phyloP scores from a whole-genome alignment of 2,888 invertebrate genomes.

The Netelia inedita region DNA sequence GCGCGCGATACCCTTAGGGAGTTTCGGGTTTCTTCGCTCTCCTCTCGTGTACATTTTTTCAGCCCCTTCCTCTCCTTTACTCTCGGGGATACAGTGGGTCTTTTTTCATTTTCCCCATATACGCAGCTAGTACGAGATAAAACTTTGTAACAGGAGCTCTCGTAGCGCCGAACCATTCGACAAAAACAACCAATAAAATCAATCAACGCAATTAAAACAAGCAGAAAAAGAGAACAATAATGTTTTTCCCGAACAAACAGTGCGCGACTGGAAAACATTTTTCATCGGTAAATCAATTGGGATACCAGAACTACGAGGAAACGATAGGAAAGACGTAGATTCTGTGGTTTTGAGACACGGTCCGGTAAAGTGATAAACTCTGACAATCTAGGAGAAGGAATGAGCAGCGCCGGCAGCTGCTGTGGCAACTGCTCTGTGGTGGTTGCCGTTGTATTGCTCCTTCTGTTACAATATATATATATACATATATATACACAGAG shows the following conservation, averaged over 20 bases:
- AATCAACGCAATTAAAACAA: neutral
- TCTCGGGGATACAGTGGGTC: neutral
- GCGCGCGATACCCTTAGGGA: constrained; percentile 8
- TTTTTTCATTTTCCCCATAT: neutral
- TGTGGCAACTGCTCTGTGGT: constrained; percentile 30
- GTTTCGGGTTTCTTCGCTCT: constrained; percentile 39
- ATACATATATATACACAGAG: neutral
- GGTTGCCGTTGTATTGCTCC: constrained; percentile 34
- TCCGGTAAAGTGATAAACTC: constrained; percentile 23
- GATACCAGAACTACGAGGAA: neutral
- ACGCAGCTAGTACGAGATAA: neutral
- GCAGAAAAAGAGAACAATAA: too few relatives aligned
- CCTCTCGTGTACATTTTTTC: neutral
- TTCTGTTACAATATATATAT: neutral
- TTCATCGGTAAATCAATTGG: too few relatives aligned
- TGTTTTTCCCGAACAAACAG: too few relatives aligned
- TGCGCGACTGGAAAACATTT: too few relatives aligned
- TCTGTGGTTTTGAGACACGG: neutral
- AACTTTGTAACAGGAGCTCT: neutral
- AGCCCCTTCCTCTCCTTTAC: neutral
- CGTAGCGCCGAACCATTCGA: neutral
- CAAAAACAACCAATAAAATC: neutral
- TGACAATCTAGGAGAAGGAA: constrained; percentile 28
- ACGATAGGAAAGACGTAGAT: constrained; percentile 7
- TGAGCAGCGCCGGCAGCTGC: constrained; percentile 32